Evolutionary conservation across 2,888 invertebrate species (phyloP), one percentile per base, ranked within the genome.

Genomic region (Acanthosoma haemorrhoidale): DNA sequence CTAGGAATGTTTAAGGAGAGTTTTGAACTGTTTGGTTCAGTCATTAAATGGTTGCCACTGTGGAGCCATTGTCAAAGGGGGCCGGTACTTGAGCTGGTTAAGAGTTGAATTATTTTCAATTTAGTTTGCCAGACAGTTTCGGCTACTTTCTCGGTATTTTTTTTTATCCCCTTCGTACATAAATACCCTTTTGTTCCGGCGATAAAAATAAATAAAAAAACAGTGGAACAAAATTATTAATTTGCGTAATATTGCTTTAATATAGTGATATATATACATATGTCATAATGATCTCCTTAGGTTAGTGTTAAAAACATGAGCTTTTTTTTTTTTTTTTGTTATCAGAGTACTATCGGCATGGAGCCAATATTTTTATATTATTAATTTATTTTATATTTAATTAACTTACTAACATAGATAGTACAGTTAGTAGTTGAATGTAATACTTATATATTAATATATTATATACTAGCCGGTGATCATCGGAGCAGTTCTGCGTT

Each of bases 401-500:
- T 6, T 36, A 11, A 36, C 6, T 36, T 36, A 6, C 6, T 36
- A 36, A 36, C 11, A 36, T 11, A 9, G 36, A 9, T 36, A 36
- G 6, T 36, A 36, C 6, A 36, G 6, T 36, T 36, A 9, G 6
- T 9, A 11, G 6, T 36, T 36, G 6, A 36, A 36, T 36, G 6
- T 36, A 36, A 36, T 59, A 32, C 32, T 16, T 32, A 21, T 59
- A 34, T 34, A 11, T 59, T 16, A 59, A 36, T n/a, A 61, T 61
- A 32, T 61, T 61, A 21, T 61, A 61, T 61, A 61, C 61, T 61
- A 61, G 61, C 61, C 61, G 61, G 61, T n/a, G n/a, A n/a, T 61
- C 36, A n/a, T 61, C 36, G 36, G 61, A 61, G 38, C 13, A 18
- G 5, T 34, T 61, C 61, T 61, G 61, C 61, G 61, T n/a, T n/a